Evolutionary conservation across 2,797 vertebrate species (phyloP).

Genomic region (Manis crassicaudata): DNA sequence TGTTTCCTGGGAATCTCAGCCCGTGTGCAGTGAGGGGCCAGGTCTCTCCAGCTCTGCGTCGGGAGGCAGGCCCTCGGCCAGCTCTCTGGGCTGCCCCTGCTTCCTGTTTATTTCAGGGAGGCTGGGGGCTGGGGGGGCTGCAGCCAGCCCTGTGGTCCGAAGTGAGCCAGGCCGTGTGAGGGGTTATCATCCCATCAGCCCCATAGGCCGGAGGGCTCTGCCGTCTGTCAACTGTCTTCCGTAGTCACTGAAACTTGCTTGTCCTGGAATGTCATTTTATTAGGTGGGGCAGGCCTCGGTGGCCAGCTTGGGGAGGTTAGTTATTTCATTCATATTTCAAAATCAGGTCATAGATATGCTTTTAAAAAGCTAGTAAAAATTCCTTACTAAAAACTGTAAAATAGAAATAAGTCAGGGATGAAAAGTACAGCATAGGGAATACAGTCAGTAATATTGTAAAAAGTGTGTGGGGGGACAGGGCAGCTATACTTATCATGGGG

Average conservation of each 20-base stretch:
- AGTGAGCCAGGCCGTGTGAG: neutral
- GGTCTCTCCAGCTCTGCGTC: neutral
- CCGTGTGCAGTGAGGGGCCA: neutral
- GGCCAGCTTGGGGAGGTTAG: neutral
- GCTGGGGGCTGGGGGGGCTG: slow-evolving; percentile 39
- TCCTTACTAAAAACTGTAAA: neutral
- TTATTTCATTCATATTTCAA: neutral
- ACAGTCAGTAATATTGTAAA: no score
- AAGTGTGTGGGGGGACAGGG: no score
- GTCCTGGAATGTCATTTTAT: slow-evolving; percentile 35
- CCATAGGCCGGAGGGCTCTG: slow-evolving; percentile 55
- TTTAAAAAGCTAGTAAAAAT: neutral
- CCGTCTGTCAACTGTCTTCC: slow-evolving; percentile 60
- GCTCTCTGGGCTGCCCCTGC: neutral
- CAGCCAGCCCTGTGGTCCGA: slow-evolving; percentile 7
- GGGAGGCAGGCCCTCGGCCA: neutral
- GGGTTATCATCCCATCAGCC: slow-evolving; percentile 68
- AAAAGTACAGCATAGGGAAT: no score
- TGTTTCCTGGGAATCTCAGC: slow-evolving; percentile 9
- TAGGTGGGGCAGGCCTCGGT: neutral
- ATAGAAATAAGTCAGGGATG: neutral
- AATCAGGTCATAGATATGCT: neutral
- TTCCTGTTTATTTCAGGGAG: slow-evolving; percentile 77
- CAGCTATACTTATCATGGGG: no score
- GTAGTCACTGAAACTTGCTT: neutral